These are phyloP conservation scores for Pseudochirops corinnae DNA, from an alignment of 2,797 vertebrate genomes.

Conservation along the genomic window DNA sequence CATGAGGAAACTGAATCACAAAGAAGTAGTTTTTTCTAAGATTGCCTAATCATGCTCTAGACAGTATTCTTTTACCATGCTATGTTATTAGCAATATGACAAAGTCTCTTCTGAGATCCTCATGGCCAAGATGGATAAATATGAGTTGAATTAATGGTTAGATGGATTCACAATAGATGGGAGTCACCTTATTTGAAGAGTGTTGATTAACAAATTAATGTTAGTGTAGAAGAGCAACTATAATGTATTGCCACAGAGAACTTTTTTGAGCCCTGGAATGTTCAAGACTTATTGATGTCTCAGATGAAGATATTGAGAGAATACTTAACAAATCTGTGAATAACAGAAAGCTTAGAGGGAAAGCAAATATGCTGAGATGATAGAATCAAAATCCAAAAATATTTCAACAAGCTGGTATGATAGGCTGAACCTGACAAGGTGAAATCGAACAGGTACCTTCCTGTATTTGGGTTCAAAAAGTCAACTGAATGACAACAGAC, in stretches of 20 bases:
- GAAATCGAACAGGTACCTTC: not conserved
- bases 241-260: not conserved
- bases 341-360: not conserved
- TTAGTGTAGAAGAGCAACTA: not conserved
- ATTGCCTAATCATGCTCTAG: not conserved
- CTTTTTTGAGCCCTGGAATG: not conserved
- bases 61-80: not conserved
- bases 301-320: not conserved
- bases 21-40: not conserved
- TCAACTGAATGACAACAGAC: not conserved
- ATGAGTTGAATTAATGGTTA: not conserved
- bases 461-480: not conserved
- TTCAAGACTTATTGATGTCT: not conserved
- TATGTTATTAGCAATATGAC: not conserved
- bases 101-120: not conserved
- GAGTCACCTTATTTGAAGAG: not conserved
- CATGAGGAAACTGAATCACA: not conserved
- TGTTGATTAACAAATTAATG: not conserved
- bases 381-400: not conserved
- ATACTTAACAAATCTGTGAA: not conserved
- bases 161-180: not conserved
- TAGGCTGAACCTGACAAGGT: not conserved
- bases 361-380: not conserved
- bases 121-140: not conserved
- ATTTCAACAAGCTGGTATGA: not conserved